Evolutionary conservation across 2,888 invertebrate species (phyloP).

Genomic region (Selenia dentaria): DNA sequence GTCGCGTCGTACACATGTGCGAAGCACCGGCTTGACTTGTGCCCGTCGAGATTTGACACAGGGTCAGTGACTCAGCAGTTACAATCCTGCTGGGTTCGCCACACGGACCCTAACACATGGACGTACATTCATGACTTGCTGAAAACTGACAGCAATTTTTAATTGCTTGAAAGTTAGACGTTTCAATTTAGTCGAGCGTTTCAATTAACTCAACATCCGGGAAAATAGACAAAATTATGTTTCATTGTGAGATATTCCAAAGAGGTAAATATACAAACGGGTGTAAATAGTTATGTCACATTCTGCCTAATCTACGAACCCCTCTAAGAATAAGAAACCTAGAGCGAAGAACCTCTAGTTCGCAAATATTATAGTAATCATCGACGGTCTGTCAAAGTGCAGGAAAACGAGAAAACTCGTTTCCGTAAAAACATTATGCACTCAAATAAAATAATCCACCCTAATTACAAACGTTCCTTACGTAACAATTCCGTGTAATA

Average conservation of each 20-base stretch:
- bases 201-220: slow-evolving; percentile 40
- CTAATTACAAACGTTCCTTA: slow-evolving; percentile 36
- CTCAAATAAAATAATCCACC: slow-evolving; percentile 37
- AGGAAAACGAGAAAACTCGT: slow-evolving; percentile 3
- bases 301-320: too few relatives aligned
- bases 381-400: slow-evolving; percentile 10
- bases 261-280: too few relatives aligned
- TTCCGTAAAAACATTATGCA: slow-evolving; percentile 10
- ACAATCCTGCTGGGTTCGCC: slow-evolving; percentile 36
- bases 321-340: too few relatives aligned
- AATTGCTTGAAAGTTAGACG: slow-evolving; percentile 67
- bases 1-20: slow-evolving; percentile 65
- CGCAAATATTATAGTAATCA: slow-evolving; percentile 11
- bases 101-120: slow-evolving; percentile 63
- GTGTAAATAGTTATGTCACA: too few relatives aligned
- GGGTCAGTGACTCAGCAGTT: slow-evolving; percentile 71
- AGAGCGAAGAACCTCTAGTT: slow-evolving; percentile 5
- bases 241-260: slow-evolving; percentile 1
- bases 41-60: slow-evolving; percentile 79
- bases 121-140: slow-evolving; percentile 65
- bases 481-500: slow-evolving; percentile 35
- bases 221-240: background rate
- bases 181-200: slow-evolving; percentile 47
- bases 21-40: slow-evolving; percentile 61
- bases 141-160: slow-evolving; percentile 65